Evolutionary conservation across 2,888 invertebrate genomes (phyloP).

Genomic region (Pachycephus smyrnensis): DNA sequence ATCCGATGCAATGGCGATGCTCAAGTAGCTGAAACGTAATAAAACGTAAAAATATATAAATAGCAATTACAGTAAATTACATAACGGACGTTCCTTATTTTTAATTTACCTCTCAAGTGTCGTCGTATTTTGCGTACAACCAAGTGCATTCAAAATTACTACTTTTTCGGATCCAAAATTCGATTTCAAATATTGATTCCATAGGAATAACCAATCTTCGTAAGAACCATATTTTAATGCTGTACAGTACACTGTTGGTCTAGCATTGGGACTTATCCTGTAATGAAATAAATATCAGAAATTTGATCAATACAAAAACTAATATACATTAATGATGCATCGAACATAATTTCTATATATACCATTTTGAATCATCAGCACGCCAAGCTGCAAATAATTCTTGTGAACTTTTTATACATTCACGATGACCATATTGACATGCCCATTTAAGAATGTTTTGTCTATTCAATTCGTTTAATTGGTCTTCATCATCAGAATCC

Average conservation of each 20-base stretch:
- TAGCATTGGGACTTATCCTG: constrained; percentile 75
- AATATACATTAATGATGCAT: not conserved
- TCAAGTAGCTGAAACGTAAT: constrained; percentile 34
- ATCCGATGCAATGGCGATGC: constrained; percentile 23
- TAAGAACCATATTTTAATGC: constrained; percentile 75
- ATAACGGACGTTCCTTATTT: constrained; percentile 40
- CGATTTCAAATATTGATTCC: constrained; percentile 72
- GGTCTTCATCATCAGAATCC: constrained; percentile 66
- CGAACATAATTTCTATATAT: not conserved
- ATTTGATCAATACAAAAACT: not conserved
- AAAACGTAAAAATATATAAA: not conserved
- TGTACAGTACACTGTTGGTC: constrained; percentile 81
- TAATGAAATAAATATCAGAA: constrained; percentile 28
- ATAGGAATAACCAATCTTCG: constrained; percentile 77
- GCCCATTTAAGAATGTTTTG: constrained; percentile 74
- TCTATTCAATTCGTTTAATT: constrained; percentile 73
- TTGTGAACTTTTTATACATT: constrained; percentile 71
- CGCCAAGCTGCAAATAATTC: constrained; percentile 58
- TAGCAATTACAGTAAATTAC: not conserved
- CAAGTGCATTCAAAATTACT: constrained; percentile 68
- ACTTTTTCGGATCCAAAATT: constrained; percentile 71
- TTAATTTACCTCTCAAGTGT: constrained; percentile 64
- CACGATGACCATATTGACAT: constrained; percentile 73
- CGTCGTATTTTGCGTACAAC: constrained; percentile 66
- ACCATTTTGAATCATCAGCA: constrained; percentile 16